Evolutionary conservation across 2,113 vertebrate genomes (phyloP).

Genomic region (Clarias batrachus): DNA sequence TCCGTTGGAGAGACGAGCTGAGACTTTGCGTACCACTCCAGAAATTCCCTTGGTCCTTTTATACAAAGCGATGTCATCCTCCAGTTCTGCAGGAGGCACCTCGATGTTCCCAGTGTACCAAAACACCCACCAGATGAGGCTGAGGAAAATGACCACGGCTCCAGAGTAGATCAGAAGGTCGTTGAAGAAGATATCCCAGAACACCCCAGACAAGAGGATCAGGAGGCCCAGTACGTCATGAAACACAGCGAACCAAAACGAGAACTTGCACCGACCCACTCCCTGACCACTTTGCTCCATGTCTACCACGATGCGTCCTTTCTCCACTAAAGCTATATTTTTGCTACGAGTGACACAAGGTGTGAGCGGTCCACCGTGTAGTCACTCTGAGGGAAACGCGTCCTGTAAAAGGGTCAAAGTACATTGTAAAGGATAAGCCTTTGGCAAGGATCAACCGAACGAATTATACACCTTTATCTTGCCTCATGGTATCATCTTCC

Average conservation of each 20-base stretch:
- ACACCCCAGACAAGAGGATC: conserved; percentile 80
- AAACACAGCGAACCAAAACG: conserved; percentile 85
- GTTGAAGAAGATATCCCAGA: conserved; percentile 73
- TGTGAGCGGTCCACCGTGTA: not conserved
- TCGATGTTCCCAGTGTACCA: conserved; percentile 93
- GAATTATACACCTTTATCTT: conserved; percentile 40
- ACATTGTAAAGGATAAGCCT: conserved; percentile 38
- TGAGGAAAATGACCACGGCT: conserved; percentile 84
- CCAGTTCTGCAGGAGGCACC: conserved; percentile 74
- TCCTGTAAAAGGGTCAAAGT: conserved; percentile 46
- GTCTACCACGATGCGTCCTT: not conserved
- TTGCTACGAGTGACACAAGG: not conserved
- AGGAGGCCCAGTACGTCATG: conserved; percentile 80
- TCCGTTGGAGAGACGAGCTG: conserved; percentile 62
- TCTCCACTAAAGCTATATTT: not conserved
- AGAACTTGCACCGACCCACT: conserved; percentile 80
- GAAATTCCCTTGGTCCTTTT: conserved; percentile 58
- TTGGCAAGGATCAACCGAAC: conserved; percentile 13
- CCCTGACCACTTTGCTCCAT: conserved; percentile 58
- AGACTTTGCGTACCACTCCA: conserved; percentile 56
- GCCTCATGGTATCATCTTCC: not conserved
- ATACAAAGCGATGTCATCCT: conserved; percentile 67
- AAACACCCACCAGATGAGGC: conserved; percentile 92
- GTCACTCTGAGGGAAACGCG: not conserved
- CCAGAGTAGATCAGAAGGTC: conserved; percentile 86